A percentile compares a stretch with the other conserved stretches of the same genome.
phyloP scores from a whole-genome alignment of 2,888 invertebrate species.

The Mythimna impura region DNA sequence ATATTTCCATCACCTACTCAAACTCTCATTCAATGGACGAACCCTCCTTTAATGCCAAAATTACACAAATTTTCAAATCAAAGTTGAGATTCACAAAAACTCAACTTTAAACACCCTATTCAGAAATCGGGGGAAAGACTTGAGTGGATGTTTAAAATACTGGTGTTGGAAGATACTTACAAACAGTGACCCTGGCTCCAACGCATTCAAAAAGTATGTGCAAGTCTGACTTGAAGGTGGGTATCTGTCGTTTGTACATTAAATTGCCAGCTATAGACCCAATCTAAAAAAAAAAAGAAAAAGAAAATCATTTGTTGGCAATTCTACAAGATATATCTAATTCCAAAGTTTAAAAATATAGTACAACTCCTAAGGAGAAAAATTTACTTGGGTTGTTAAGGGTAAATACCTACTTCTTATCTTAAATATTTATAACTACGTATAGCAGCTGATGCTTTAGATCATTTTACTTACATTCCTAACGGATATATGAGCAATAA shows the following conservation, averaged over 20 bases:
- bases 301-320: neutral
- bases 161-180: conserved; percentile 86
- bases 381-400: too few relatives aligned
- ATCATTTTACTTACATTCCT: conserved; percentile 88
- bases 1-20: too few relatives aligned
- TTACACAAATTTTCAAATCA: too few relatives aligned
- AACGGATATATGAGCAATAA: conserved; percentile 92
- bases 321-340: too few relatives aligned
- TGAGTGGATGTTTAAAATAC: neutral
- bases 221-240: conserved; percentile 92
- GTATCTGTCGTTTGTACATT: conserved; percentile 91
- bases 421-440: neutral
- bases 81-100: too few relatives aligned
- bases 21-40: too few relatives aligned
- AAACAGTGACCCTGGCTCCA: conserved; percentile 87
- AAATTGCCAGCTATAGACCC: conserved; percentile 93
- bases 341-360: neutral
- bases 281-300: conserved; percentile 77
- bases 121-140: neutral
- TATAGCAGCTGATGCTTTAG: neutral
- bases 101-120: neutral
- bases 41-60: too few relatives aligned
- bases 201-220: conserved; percentile 90
- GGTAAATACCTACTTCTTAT: too few relatives aligned
- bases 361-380: too few relatives aligned